phyloP scores from a whole-genome alignment of 2,888 invertebrate species.

The Linnaemya vulpina region DNA sequence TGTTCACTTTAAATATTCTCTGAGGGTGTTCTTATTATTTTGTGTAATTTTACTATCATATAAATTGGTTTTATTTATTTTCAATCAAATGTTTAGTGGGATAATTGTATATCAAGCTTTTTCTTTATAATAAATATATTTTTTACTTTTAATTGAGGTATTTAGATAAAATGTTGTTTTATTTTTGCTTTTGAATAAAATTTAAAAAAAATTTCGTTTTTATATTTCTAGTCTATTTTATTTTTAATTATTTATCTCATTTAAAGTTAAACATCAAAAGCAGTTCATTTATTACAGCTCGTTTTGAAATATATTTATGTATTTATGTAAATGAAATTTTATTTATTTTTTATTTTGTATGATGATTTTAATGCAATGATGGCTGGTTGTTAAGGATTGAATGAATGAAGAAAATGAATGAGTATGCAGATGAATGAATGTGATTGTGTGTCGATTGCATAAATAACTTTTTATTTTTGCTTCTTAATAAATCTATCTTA shows the following conservation, averaged over 20 bases:
- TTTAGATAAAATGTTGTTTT: slow-evolving; percentile 68
- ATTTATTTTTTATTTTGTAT: slow-evolving; percentile 7
- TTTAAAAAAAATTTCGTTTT: slow-evolving; percentile 32
- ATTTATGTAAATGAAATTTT: slow-evolving; percentile 16
- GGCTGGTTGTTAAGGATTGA: slow-evolving; percentile 7
- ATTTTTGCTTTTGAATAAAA: slow-evolving; percentile 60
- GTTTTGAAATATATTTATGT: background rate
- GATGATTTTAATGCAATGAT: slow-evolving; percentile 56
- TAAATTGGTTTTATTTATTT: slow-evolving; percentile 41
- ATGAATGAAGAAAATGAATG: slow-evolving; percentile 4
- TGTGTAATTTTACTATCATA: slow-evolving; percentile 72
- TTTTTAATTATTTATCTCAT: slow-evolving; percentile 37
- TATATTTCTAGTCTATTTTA: slow-evolving; percentile 57
- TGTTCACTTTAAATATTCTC: slow-evolving; percentile 62
- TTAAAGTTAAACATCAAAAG: slow-evolving; percentile 66
- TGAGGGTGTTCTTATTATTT: slow-evolving; percentile 63
- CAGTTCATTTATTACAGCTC: slow-evolving; percentile 63
- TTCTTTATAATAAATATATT: slow-evolving; percentile 46
- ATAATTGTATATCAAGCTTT: slow-evolving; percentile 71
- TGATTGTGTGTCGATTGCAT: slow-evolving; percentile 3
- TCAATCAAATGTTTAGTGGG: slow-evolving; percentile 17
- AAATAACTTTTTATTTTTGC: slow-evolving; percentile 21
- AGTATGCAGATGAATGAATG: background rate
- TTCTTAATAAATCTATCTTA: background rate
- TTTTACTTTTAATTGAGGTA: slow-evolving; percentile 69